Percentiles rank a stretch among this genome's conserved stretches.
phyloP scores from a whole-genome alignment of 2,797 vertebrate genomes.

The Phoeniculus purpureus region DNA sequence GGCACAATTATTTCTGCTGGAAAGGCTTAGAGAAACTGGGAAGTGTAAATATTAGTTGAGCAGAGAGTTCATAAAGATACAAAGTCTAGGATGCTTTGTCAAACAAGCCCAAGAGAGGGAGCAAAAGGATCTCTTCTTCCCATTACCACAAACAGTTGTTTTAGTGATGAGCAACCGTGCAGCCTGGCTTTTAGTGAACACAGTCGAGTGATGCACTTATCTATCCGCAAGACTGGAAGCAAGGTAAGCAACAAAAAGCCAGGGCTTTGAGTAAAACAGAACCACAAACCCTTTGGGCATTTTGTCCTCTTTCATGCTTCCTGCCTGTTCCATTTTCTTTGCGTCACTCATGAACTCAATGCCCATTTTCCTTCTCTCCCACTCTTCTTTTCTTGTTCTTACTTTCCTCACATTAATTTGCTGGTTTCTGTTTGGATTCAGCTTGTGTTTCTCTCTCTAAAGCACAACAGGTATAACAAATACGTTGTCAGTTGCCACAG shows the following conservation, averaged over 20 bases:
- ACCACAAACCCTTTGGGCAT: constrained; percentile 80
- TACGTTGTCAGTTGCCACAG: constrained; percentile 7
- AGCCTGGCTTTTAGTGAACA: constrained; percentile 54
- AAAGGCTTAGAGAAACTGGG: constrained; percentile 46
- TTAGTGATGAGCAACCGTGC: constrained; percentile 66
- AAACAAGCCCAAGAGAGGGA: constrained; percentile 47
- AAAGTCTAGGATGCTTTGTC: constrained; percentile 35
- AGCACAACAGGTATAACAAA: constrained; percentile 74
- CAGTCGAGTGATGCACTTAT: constrained; percentile 32
- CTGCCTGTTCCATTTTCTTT: constrained; percentile 78
- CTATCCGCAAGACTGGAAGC: constrained; percentile 69
- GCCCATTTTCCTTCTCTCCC: constrained; percentile 85
- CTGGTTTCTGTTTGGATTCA: constrained; percentile 80
- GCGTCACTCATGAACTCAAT: constrained; percentile 84
- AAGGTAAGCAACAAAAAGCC: constrained; percentile 65
- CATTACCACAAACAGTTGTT: background rate
- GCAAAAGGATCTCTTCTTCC: constrained; percentile 27
- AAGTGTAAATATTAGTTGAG: constrained; percentile 62
- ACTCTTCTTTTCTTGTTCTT: constrained; percentile 82
- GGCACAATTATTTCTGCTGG: background rate
- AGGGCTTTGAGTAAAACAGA: constrained; percentile 69
- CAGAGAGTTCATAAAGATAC: constrained; percentile 63
- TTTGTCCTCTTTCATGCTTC: constrained; percentile 75
- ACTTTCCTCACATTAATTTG: constrained; percentile 82
- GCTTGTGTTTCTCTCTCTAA: constrained; percentile 83